Evolutionary conservation across 2,113 vertebrate species (phyloP).

Genomic region (Hippocampus barbouri): DNA sequence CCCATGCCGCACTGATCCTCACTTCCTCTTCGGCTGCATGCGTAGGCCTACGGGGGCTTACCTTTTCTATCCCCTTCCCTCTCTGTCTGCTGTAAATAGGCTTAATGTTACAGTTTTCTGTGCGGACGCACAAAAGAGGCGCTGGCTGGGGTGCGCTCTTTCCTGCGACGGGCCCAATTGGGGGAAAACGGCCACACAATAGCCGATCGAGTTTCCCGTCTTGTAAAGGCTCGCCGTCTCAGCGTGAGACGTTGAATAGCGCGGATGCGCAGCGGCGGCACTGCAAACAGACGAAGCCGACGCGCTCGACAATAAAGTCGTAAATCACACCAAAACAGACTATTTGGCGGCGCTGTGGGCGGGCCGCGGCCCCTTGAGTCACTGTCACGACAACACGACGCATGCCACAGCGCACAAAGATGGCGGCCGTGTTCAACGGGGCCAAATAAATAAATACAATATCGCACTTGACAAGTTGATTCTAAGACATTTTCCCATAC

Average conservation of each 20-base stretch:
- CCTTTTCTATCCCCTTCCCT: constrained; percentile 50
- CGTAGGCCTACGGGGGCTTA: constrained; percentile 56
- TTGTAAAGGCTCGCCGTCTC: constrained; percentile 32
- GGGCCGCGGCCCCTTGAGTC: not conserved
- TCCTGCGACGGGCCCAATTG: constrained; percentile 49
- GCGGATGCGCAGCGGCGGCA: not conserved
- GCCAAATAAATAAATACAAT: no score
- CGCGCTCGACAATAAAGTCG: not conserved
- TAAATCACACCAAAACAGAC: not conserved
- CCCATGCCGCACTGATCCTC: constrained; percentile 44
- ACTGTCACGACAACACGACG: not conserved
- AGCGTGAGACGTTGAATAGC: constrained; percentile 2
- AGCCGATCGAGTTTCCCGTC: constrained; percentile 46
- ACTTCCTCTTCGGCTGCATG: constrained; percentile 58
- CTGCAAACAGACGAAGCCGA: not conserved
- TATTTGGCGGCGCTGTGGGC: not conserved
- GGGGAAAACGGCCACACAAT: constrained; percentile 36
- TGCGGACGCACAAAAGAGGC: constrained; percentile 52
- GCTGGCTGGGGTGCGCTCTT: constrained; percentile 53
- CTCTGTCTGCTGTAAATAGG: constrained; percentile 64
- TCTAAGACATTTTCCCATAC: no score
- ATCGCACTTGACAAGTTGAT: no score
- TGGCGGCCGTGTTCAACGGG: no score
- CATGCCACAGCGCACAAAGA: no score
- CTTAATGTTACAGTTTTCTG: constrained; percentile 66